These are phyloP conservation scores for Epistrophe grossulariae DNA, from an alignment of 2,888 invertebrate genomes.

Conservation along the genomic window DNA sequence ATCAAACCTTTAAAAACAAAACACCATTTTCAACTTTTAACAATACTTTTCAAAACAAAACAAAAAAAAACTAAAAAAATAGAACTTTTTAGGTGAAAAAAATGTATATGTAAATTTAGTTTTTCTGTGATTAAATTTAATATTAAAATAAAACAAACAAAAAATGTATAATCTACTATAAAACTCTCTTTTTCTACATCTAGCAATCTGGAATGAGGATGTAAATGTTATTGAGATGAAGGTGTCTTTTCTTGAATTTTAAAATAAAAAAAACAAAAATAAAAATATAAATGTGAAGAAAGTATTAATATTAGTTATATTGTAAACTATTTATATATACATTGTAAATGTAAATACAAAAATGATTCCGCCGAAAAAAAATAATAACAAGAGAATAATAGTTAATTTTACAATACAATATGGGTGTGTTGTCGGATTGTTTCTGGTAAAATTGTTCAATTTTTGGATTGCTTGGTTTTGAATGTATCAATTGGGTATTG, in stretches of 20 bases:
- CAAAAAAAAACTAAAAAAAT: slow-evolving; percentile 35
- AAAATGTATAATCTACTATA: slow-evolving; percentile 68
- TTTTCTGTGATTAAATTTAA: slow-evolving; percentile 80
- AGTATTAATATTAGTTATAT: slow-evolving; percentile 65
- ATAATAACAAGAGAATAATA: slow-evolving; percentile 42
- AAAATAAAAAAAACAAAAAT: background rate
- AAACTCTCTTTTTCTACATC: slow-evolving; percentile 72
- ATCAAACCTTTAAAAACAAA: slow-evolving; percentile 30
- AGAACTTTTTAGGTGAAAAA: slow-evolving; percentile 60
- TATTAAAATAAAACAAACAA: slow-evolving; percentile 64
- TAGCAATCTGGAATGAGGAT: slow-evolving; percentile 61
- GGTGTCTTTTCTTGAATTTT: slow-evolving; percentile 70
- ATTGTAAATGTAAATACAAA: slow-evolving; percentile 72
- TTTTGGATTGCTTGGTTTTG: slow-evolving; percentile 29
- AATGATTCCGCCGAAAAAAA: slow-evolving; percentile 73
- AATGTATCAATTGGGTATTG: slow-evolving; percentile 32
- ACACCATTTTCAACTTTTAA: slow-evolving; percentile 44
- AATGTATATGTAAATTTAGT: slow-evolving; percentile 66
- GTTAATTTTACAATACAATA: slow-evolving; percentile 71
- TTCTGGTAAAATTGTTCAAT: slow-evolving; percentile 48
- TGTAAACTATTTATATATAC: slow-evolving; percentile 74
- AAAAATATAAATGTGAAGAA: slow-evolving; percentile 65
- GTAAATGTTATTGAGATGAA: slow-evolving; percentile 61
- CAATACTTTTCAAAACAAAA: slow-evolving; percentile 66
- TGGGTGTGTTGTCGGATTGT: slow-evolving; percentile 62